These are phyloP conservation scores for Rallus crepitans DNA, from an alignment of 2,797 vertebrate species.

Conservation along the genomic window DNA sequence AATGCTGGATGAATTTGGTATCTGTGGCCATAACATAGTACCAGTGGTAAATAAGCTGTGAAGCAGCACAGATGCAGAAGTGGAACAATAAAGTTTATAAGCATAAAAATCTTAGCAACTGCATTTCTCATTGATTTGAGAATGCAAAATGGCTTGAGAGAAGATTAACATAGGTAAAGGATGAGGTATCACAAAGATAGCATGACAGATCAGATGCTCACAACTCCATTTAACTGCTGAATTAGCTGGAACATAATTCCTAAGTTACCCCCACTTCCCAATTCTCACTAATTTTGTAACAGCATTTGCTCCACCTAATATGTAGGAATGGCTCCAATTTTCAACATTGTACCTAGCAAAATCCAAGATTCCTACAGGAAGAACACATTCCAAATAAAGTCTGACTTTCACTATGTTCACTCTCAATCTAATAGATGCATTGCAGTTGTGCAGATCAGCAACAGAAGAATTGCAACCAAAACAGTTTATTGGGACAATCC, in stretches of 20 bases:
- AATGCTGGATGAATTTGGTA: not conserved
- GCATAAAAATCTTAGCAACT: not conserved
- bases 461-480: not conserved
- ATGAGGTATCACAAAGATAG: not conserved
- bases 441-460: not conserved
- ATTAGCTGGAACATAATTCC: not conserved
- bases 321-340: not conserved
- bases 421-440: not conserved
- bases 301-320: not conserved
- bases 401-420: not conserved
- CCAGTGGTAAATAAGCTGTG: not conserved
- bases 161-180: not conserved
- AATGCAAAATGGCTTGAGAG: not conserved
- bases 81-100: not conserved
- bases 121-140: not conserved
- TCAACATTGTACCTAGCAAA: not conserved
- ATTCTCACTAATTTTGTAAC: not conserved
- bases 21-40: not conserved
- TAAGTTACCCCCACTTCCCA: not conserved
- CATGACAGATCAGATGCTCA: not conserved
- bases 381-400: not conserved
- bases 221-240: not conserved
- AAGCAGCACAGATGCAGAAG: not conserved
- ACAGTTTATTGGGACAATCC: not conserved
- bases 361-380: rapidly evolving